These are phyloP conservation scores for Pogonus chalceus DNA, from an alignment of 1,140 invertebrate species.

Conservation along the genomic window DNA sequence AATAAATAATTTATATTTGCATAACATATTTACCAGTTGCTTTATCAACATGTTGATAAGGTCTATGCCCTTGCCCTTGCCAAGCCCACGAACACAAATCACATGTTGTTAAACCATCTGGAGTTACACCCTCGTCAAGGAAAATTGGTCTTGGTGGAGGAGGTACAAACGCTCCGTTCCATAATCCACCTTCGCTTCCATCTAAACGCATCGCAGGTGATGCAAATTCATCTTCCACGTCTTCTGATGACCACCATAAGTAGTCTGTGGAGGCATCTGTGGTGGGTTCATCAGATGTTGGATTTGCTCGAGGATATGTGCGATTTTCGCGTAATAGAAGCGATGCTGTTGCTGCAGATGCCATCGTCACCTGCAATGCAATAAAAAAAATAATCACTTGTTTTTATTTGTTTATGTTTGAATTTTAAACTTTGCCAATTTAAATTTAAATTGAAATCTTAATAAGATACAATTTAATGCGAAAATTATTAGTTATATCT, in stretches of 20 bases:
- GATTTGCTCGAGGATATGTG: too few species aligned
- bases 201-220: slow-evolving; percentile 45
- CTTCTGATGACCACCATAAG: slow-evolving; percentile 45
- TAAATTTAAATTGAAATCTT: too few species aligned
- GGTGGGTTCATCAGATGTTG: not conserved
- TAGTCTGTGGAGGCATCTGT: slow-evolving; percentile 24
- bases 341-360: too few species aligned
- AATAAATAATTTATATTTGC: too few species aligned
- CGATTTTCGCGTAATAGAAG: too few species aligned
- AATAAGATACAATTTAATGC: too few species aligned
- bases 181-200: slow-evolving; percentile 51
- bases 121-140: slow-evolving; percentile 41
- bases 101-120: slow-evolving; percentile 59
- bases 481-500: too few species aligned
- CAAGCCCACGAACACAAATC: slow-evolving; percentile 60
- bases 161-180: slow-evolving; percentile 54
- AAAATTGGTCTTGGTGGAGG: slow-evolving; percentile 54
- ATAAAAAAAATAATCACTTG: too few species aligned
- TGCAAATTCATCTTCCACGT: slow-evolving; percentile 49
- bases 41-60: slow-evolving; percentile 16
- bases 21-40: slow-evolving; percentile 21
- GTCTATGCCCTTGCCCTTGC: slow-evolving; percentile 18
- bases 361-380: too few species aligned
- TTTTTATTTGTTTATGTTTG: too few species aligned
- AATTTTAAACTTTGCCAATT: too few species aligned